Conservation (phyloP, 2,113 vertebrate genomes). For the Meriones unguiculatus region DNA sequence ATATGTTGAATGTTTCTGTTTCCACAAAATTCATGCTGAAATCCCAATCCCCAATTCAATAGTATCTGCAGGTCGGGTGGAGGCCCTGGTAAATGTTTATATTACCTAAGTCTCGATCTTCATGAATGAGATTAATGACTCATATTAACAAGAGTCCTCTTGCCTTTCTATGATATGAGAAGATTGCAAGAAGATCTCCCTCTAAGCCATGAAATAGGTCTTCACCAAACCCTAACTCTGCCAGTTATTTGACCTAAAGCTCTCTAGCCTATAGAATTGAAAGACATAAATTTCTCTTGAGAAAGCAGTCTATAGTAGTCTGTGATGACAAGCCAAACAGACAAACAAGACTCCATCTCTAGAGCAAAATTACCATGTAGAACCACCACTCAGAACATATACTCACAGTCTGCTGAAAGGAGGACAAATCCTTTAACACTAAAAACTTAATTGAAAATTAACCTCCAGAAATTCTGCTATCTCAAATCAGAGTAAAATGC, state of each 20-base stretch:
- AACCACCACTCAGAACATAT: neutral
- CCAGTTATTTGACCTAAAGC: neutral
- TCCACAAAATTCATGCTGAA: neutral
- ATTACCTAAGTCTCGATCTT: slow-evolving; percentile 5
- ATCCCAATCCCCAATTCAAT: neutral
- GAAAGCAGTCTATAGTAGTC: neutral
- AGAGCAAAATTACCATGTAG: slow-evolving; percentile 27
- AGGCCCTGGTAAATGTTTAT: neutral
- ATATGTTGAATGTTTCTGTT: neutral
- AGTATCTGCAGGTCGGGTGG: neutral
- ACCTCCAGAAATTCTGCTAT: slow-evolving; percentile 29
- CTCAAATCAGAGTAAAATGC: slow-evolving; percentile 51
- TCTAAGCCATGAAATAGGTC: neutral
- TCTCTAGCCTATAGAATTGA: neutral
- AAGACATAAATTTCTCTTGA: neutral
- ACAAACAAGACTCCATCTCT: neutral
- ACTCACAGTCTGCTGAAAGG: slow-evolving; percentile 1
- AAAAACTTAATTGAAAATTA: slow-evolving; percentile 63
- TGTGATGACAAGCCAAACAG: neutral
- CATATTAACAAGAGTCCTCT: neutral
- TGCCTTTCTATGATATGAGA: neutral
- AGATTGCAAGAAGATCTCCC: neutral
- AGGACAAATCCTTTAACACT: slow-evolving; percentile 40
- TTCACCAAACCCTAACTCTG: neutral
- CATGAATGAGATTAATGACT: neutral